phyloP scores from a whole-genome alignment of 2,113 vertebrate species.

The Protomyctophum bolini region DNA sequence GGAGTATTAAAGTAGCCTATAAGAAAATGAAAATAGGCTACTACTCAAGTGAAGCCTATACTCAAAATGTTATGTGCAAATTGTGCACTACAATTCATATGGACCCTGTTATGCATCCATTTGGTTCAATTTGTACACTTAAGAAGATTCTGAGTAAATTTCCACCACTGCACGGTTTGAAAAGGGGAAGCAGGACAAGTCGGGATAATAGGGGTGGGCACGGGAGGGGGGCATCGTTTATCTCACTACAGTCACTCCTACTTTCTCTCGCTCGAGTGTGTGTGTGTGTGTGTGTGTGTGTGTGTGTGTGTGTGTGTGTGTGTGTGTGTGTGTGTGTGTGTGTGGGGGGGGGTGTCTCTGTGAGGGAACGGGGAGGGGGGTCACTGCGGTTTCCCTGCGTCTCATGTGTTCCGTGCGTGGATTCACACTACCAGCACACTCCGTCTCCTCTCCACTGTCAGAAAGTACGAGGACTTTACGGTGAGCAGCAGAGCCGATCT shows the following conservation, averaged over 20 bases:
- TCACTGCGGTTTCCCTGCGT: not conserved
- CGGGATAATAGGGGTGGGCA: not conserved
- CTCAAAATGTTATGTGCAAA: no score
- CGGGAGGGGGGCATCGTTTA: slow-evolving; percentile 31
- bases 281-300: no score
- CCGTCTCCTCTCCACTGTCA: slow-evolving; percentile 34
- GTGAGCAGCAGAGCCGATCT: slow-evolving; percentile 21
- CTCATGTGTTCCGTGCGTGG: slow-evolving; percentile 9
- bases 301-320: no score
- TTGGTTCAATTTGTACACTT: no score
- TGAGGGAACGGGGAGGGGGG: not conserved
- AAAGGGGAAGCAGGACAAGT: not conserved
- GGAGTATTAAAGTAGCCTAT: no score
- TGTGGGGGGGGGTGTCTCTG: not conserved
- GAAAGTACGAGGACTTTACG: slow-evolving; percentile 67
- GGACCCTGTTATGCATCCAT: no score
- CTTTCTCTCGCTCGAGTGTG: slow-evolving; percentile 15
- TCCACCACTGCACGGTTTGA: no score
- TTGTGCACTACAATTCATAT: no score
- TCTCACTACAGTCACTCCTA: slow-evolving; percentile 43
- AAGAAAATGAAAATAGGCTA: no score
- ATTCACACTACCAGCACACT: slow-evolving; percentile 38
- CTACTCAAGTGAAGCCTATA: no score
- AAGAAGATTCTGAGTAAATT: no score
- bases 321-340: slow-evolving; percentile 1